Base-by-base conservation (phyloP, 2,113 vertebrate species). In the Stegastes partitus region DNA sequence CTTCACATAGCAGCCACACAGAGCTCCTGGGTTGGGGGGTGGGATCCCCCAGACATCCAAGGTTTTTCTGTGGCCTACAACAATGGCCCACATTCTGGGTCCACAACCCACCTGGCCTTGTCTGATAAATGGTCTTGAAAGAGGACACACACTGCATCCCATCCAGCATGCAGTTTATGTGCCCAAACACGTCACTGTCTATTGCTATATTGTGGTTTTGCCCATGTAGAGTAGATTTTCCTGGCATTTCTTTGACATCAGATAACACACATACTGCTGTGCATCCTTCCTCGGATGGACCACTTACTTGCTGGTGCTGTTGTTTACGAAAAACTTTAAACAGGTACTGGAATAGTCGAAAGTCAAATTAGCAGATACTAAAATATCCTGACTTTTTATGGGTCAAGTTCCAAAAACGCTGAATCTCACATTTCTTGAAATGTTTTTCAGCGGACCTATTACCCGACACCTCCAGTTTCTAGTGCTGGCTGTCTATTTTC, bases 41-140 rank as follows among this genome's bases (percentile, higher is more conserved):
- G 53, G 73, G 74, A 87, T 83, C 80, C 86, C 82, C 81, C 66
- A 68, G 77, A 89, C 79, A 82, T 77, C 72, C 77, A 84, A 68
- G 82, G 67, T 73, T 87, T 34, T 85, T 83, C 82, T 85, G 47
- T 84, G 82, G 78, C 61, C 79, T 49, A 84, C 80, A 90, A 93
- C 88, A 93, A 93, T 92, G 87, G 89, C 79, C 84, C 87, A 90
- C 82, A 92, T 91, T 91, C 84, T 90, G 80, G 73, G 81, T 83
- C 75, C 85, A 55, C 81, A 87, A 87, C 82, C 89, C 92, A 92
- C 89, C 91, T 93, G 91, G 91, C 80, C 87, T 79, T 72, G 82
- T 83, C 82, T 90, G 91, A 93, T 93, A 91, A 93, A 93, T 89
- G 89, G 61, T 85, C 81, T 77, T 81, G 63, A 79, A 89, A 86